phyloP scores from a whole-genome alignment of 2,797 vertebrate species.

The Poecilia velifera region DNA sequence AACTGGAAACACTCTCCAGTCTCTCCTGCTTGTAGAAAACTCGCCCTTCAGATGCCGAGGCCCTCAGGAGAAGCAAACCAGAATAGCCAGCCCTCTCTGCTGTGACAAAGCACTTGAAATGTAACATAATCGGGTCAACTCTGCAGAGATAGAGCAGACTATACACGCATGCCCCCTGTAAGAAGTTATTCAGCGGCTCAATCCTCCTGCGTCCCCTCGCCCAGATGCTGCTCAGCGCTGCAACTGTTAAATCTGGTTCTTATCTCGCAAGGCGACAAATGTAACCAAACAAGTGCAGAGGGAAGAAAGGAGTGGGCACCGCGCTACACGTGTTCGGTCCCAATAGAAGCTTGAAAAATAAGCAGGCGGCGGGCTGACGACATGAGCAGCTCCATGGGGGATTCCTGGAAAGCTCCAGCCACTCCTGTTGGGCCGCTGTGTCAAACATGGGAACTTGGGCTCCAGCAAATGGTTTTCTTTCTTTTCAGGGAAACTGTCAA shows the following conservation, averaged over 20 bases:
- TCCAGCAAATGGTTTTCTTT: constrained; percentile 34
- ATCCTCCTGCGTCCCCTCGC: constrained; percentile 47
- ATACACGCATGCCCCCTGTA: constrained; percentile 58
- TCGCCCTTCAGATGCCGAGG: constrained; percentile 79
- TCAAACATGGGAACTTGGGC: constrained; percentile 53
- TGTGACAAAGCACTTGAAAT: constrained; percentile 85
- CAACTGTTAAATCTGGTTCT: constrained; percentile 84
- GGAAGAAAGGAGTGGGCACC: constrained; percentile 64
- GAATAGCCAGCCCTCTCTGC: constrained; percentile 73
- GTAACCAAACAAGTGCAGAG: constrained; percentile 81
- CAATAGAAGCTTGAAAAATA: constrained; percentile 86
- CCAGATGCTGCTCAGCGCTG: constrained; percentile 46
- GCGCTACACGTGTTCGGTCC: constrained; percentile 78
- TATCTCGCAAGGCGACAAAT: constrained; percentile 79
- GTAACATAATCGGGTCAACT: constrained; percentile 77
- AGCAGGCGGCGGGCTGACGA: constrained; percentile 78
- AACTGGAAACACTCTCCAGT: constrained; percentile 79
- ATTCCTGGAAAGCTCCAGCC: constrained; percentile 67
- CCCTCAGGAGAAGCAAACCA: constrained; percentile 78
- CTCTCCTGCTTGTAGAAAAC: constrained; percentile 74
- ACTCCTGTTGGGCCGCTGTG: constrained; percentile 42
- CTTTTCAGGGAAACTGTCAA: constrained; percentile 21
- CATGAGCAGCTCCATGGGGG: constrained; percentile 76
- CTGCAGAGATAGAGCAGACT: constrained; percentile 85
- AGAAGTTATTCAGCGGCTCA: constrained; percentile 62